Conservation (phyloP, 2,797 vertebrate genomes). For the Falco concolor region DNA sequence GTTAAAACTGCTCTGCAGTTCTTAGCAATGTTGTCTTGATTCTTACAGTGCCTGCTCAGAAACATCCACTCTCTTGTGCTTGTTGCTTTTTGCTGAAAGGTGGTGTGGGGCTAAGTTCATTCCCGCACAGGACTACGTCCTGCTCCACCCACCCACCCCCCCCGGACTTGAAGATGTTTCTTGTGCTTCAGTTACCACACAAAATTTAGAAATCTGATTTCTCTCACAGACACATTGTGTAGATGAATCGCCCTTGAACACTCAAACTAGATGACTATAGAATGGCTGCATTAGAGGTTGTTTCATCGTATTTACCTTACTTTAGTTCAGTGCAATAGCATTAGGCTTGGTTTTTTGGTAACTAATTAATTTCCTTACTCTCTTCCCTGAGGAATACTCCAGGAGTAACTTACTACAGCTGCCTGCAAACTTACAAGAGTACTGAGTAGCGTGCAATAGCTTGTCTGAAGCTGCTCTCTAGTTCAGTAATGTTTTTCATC, state of each 20-base stretch:
- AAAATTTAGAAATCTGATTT: neutral
- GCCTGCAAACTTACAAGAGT: neutral
- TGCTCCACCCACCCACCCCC: too few species aligned
- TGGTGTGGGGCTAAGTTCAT: neutral
- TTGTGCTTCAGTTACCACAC: neutral
- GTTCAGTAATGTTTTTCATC: neutral
- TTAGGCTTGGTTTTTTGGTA: neutral
- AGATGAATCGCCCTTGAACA: neutral
- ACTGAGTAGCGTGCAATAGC: neutral
- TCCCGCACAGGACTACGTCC: fast-evolving
- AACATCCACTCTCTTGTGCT: neutral
- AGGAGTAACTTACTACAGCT: neutral
- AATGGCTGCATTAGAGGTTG: neutral
- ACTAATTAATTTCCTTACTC: neutral
- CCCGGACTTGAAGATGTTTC: neutral
- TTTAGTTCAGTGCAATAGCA: neutral
- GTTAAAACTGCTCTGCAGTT: neutral
- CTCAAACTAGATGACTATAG: neutral
- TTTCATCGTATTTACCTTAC: neutral
- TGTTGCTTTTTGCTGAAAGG: neutral
- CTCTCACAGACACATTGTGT: neutral
- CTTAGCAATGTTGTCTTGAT: neutral
- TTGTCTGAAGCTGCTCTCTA: neutral
- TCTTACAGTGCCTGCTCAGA: neutral
- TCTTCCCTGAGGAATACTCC: neutral